Evolutionary conservation across 2,113 vertebrate species (phyloP).

Genomic region (Rhegmatorhina hoffmannsi): DNA sequence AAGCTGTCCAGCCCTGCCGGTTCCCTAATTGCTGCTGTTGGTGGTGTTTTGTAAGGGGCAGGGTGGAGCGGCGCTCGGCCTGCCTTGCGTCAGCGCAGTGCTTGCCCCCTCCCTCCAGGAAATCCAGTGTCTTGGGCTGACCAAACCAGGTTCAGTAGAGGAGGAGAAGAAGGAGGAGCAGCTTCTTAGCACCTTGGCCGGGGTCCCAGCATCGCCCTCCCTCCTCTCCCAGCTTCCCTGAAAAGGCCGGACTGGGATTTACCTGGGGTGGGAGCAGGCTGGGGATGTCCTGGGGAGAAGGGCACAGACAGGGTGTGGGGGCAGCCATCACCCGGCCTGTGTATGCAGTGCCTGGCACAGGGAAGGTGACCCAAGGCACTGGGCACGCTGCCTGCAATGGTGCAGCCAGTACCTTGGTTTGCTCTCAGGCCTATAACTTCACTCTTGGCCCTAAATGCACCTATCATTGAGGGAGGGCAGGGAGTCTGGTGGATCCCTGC

Average conservation of each 20-base stretch:
- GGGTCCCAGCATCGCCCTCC: not conserved
- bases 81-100: constrained; percentile 51
- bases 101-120: constrained; percentile 65
- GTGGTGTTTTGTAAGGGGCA: constrained; percentile 59
- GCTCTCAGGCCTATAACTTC: not conserved
- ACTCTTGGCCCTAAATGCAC: not conserved
- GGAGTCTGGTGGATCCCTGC: not conserved
- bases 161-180: not conserved
- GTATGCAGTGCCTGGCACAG: not conserved
- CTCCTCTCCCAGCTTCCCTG: not conserved
- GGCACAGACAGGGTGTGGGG: not conserved
- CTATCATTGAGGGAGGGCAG: not conserved
- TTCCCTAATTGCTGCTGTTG: constrained; percentile 45
- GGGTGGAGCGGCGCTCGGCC: constrained; percentile 56
- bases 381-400: not conserved
- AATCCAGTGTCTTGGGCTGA: constrained; percentile 13
- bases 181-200: not conserved
- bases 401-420: not conserved
- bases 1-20: constrained; percentile 16
- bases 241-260: constrained; percentile 9
- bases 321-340: not conserved
- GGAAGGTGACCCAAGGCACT: not conserved
- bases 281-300: not conserved
- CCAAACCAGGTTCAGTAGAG: constrained; percentile 13
- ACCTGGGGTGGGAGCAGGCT: not conserved